Evolutionary conservation across 2,113 vertebrate genomes (phyloP), one percentile per base, ranked within the genome.

Genomic region (Apteryx owenii): DNA sequence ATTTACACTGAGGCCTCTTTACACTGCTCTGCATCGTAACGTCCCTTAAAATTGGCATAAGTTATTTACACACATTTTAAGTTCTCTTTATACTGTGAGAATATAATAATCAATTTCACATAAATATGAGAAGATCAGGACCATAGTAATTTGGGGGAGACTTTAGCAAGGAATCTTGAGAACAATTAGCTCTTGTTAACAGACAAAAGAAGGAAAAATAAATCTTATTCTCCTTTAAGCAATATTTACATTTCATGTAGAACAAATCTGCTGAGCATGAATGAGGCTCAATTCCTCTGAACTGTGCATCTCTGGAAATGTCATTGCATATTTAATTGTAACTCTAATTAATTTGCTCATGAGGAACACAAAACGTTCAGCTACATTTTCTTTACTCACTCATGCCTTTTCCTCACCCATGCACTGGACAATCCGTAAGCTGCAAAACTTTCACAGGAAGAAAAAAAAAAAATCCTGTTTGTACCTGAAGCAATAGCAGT

Each of bases 171-270:
- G 44, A 80, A 10, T 86, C 91, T 91, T 80, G 75, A 96, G 90
- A 86, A 92, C 93, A 95, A 95, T 58, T 93, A 96, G 90, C 82
- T 93, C 68, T 89, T 90, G 93, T 83, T 90, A 90, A 51, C 42
- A 90, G 58, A 84, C 33, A 85, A 38, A 48, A 48, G 91, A 93
- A 89, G 76, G 89, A 90, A 96, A 97, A 97, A 97, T 9, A 86
- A 88, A 6, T 36, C 1, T 2, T 79, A 36, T 50, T 54, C 40
- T 90, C 36, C 81, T 89, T 93, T 21, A 92, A 90, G 50, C 93
- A 89, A 64, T 38, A 73, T 54, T 84, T 87, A 81, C 13, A 62
- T 85, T 96, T 91, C 83, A 65, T 22, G 10, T 19, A 87, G 40
- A 88, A 62, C 5, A 95, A 89, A 5, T 82, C 85, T 81, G 21